A percentile compares a stretch with the other conserved stretches of the same genome.
Evolutionary conservation across 2,888 invertebrate genomes (phyloP).

Genomic region (Calliopum simillimum): DNA sequence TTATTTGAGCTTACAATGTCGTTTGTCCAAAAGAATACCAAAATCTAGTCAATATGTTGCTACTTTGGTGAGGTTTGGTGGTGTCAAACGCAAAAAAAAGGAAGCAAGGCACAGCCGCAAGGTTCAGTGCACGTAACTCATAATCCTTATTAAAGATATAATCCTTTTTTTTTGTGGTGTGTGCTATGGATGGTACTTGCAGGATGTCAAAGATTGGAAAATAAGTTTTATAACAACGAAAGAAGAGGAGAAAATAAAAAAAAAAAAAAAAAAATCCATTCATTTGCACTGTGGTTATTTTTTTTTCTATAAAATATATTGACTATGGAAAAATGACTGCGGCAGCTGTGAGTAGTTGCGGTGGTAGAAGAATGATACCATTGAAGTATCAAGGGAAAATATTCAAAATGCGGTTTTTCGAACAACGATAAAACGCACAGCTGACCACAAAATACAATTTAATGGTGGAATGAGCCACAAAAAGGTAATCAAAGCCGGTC

Average conservation of each 20-base stretch:
- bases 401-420: neutral
- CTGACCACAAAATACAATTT: slow-evolving; percentile 30
- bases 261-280: neutral
- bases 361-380: no score
- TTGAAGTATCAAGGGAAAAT: no score
- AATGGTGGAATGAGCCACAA: neutral
- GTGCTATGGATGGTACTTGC: no score
- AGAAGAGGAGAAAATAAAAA: no score
- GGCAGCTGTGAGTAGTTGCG: no score
- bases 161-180: slow-evolving; percentile 31
- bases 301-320: no score
- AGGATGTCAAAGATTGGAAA: slow-evolving; percentile 9
- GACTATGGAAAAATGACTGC: no score
- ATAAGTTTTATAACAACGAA: neutral
- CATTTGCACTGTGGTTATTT: neutral
- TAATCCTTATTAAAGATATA: slow-evolving; percentile 37
- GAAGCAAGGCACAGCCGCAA: neutral
- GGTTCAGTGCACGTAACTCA: slow-evolving; percentile 35
- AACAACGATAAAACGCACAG: slow-evolving; percentile 1
- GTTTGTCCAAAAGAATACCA: neutral
- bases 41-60: slow-evolving; percentile 5
- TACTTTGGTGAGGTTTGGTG: neutral
- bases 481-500: no score
- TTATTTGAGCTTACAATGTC: neutral
- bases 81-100: neutral